Evolutionary conservation across 2,888 invertebrate genomes (phyloP), one percentile per base, ranked within the genome.

Genomic region (Ischnura elegans): DNA sequence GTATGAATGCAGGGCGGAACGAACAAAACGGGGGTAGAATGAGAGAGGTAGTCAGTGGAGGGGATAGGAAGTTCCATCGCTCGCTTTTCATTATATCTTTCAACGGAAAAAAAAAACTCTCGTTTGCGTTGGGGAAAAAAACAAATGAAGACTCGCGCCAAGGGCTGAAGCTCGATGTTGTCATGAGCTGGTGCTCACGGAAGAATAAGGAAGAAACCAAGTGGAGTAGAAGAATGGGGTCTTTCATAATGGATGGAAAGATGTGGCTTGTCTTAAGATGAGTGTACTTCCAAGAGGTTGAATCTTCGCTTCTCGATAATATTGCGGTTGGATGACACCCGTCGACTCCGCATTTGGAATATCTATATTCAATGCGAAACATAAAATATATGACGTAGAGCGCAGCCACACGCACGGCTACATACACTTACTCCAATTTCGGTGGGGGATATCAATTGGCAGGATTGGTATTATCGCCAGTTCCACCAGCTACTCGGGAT

Each of bases 41-140:
- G 76, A 36, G 76, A 76, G 29, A n/a, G 61, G n/a, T n/a, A 36
- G 66, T 13, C 19, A 21, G 0, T 16, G 61, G 6, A 61, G 61
- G 36, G 76, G 10, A 76, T 13, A 13, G 36, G 36, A 76, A 13
- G 76, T 76, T 36, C 36, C 36, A 76, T 76, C 29, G 76, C 16
- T 76, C 76, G 76, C 16, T 76, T 76, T 76, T 76, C 76, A 36
- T 76, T 76, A 76, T 76, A 76, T 76, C 76, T 76, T 76, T 10
- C 29, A 36, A 36, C 13, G 61, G 25, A 76, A 36, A 76, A 76
- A 61, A 61, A 25, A 25, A 25, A 76, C 36, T 13, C 76, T 76
- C 76, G 61, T 21, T 8, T 76, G 76, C 76, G 29, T 36, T 36
- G 51, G 51, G 19, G 13, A 36, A 76, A 76, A 76, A 36, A 76